Percentiles rank a stretch among this genome's conserved stretches.
phyloP scores from a whole-genome alignment of 2,113 vertebrate genomes.

The Bostrychus sinensis region DNA sequence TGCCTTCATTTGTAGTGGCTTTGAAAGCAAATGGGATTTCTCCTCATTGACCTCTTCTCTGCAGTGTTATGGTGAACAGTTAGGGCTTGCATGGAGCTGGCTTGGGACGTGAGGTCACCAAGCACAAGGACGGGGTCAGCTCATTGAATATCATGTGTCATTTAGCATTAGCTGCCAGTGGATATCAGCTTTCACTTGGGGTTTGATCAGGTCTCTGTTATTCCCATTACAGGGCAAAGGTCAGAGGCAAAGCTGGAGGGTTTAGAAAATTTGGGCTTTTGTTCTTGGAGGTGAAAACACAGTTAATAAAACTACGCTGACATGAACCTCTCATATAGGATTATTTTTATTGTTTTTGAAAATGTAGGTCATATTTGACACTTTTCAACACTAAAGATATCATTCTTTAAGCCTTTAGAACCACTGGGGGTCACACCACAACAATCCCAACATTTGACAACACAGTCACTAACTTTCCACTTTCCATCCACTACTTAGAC shows the following conservation, averaged over 20 bases:
- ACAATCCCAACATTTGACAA: not conserved
- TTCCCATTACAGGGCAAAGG: conserved; percentile 38
- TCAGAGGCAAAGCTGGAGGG: conserved; percentile 18
- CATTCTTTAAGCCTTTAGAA: not conserved
- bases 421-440: not conserved
- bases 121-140: not conserved
- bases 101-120: conserved; percentile 9
- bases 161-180: conserved; percentile 6
- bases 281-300: not conserved
- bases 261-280: conserved; percentile 18
- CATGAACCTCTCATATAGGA: not conserved
- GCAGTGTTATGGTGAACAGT: not conserved
- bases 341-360: not conserved
- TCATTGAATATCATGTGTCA: conserved; percentile 41
- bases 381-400: not conserved
- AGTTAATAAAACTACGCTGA: not conserved
- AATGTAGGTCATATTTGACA: not conserved
- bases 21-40: conserved; percentile 27
- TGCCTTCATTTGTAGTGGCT: conserved; percentile 57
- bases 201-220: conserved; percentile 50
- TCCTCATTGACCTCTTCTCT: not conserved
- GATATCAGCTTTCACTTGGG: conserved; percentile 34
- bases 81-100: conserved; percentile 1
- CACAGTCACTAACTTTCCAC: not conserved
- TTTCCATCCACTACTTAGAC: not conserved